Base-by-base conservation (phyloP, 2,797 vertebrate genomes). In the Hippopotamyrus pictus region DNA sequence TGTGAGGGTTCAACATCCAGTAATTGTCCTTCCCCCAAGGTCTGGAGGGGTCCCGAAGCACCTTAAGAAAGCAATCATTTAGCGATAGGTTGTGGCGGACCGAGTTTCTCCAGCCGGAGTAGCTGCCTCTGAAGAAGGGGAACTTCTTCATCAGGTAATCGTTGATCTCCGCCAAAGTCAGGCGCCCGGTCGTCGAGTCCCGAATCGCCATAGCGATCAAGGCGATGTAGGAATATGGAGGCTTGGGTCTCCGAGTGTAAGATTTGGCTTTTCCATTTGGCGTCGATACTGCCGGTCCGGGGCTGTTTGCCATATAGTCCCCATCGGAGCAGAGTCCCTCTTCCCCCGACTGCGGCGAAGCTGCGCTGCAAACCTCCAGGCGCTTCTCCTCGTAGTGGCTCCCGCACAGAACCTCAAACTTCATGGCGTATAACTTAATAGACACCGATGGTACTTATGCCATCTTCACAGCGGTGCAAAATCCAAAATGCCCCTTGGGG, bases 21-120 rank as follows among this genome's bases (percentile, higher is more conserved):
- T 98, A 99, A 94, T 99, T 99, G 95, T 99, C 98, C 93, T 99
- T 99, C 57, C 98, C 98, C 98, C 98, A 99, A 19, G 98, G 98
- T 88, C 98, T 95, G 65, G 98, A 97, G 1, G 98, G 97, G 94
- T 99, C 98, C 89, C 98, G 96, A 41, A 99, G 96, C 91, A 98
- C 97, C 91, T 98, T 98, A 85, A 98, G 94, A 91, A 98, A 98
- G 91, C 98, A 98, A 93, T 98, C 97, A 85, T 98, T 98, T 1
- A 98, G 96, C 5, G 97, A 98, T 83, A 98, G 94, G 92, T 98
- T 98, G 95, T 98, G 98, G 6, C 98, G 96, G 88, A 99, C 98
- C 0, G 98, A 99, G 95, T 99, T 99, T 92, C 97, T 97, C 98
- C 98, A 99, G 92, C 98, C 98, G 0, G 98, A 98, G 96, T 99